A percentile compares a stretch with the other conserved stretches of the same genome.
These are phyloP conservation scores for Drosophila birchii DNA, from an alignment of 2,888 invertebrate species.

Conservation along the genomic window DNA sequence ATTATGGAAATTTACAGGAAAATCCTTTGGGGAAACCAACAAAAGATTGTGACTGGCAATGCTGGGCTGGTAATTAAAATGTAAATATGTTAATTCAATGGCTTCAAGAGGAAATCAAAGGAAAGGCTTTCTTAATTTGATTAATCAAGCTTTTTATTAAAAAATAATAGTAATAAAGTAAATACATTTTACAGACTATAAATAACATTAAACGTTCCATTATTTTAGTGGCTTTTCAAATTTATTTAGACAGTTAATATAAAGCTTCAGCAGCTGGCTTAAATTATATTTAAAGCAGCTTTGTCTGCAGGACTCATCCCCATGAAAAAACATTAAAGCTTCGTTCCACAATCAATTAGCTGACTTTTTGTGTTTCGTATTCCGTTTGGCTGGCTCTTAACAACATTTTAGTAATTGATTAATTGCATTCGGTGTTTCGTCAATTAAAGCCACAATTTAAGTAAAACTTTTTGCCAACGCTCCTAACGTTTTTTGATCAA, in stretches of 20 bases:
- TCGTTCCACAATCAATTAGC: slow-evolving; percentile 18
- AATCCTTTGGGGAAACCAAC: neutral
- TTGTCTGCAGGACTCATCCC: neutral
- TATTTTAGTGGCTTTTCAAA: neutral
- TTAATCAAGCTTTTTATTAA: neutral
- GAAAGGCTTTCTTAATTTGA: neutral
- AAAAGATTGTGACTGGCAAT: neutral
- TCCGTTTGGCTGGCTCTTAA: slow-evolving; percentile 23
- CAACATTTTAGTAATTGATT: slow-evolving; percentile 58
- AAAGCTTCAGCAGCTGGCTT: neutral
- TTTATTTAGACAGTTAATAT: neutral
- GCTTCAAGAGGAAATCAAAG: neutral
- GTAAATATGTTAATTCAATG: slow-evolving; percentile 3
- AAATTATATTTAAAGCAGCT: neutral
- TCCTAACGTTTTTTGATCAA: slow-evolving; percentile 29
- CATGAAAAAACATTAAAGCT: neutral
- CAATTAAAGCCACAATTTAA: slow-evolving; percentile 47
- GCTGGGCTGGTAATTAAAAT: slow-evolving; percentile 14
- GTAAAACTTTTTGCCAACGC: slow-evolving; percentile 18
- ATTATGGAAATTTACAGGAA: slow-evolving; percentile 4
- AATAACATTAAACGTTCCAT: neutral
- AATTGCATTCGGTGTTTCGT: slow-evolving; percentile 44
- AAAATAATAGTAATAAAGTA: neutral
- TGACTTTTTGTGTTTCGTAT: slow-evolving; percentile 13
- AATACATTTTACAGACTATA: too few relatives aligned